Conservation (phyloP, 2,797 vertebrate genomes). For the Allenopithecus nigroviridis region DNA sequence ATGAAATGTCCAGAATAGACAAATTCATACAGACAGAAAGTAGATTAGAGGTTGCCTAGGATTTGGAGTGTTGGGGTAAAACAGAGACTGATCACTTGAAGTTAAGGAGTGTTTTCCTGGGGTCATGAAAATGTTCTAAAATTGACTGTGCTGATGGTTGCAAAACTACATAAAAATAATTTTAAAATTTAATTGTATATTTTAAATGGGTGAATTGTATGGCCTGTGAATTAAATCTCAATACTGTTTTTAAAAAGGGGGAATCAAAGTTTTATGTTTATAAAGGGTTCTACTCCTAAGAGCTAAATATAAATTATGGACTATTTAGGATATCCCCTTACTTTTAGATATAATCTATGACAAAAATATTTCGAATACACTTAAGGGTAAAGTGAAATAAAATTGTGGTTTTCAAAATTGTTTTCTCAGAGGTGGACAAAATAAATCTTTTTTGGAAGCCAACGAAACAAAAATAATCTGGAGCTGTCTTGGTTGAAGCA, state of each 20-base stretch:
- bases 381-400: constrained; percentile 29
- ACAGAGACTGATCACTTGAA: not conserved
- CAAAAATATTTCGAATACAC: constrained; percentile 27
- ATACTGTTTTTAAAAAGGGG: not conserved
- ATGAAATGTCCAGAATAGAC: not conserved
- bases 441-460: constrained; percentile 13
- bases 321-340: not conserved
- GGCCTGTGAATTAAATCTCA: not conserved
- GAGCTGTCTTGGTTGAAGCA: not conserved
- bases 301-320: constrained; percentile 21
- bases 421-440: constrained; percentile 2
- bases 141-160: not conserved
- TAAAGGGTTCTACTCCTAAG: not conserved
- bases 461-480: constrained; percentile 9
- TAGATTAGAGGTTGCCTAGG: not conserved
- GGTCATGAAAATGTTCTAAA: not conserved
- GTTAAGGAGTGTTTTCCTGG: not conserved
- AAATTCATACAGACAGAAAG: not conserved
- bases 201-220: not conserved
- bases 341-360: not conserved
- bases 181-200: not conserved
- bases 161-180: constrained; percentile 21
- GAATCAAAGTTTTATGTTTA: constrained; percentile 15
- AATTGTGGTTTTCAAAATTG: constrained; percentile 39
- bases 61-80: not conserved